Base-by-base conservation (phyloP, 2,888 invertebrate genomes). In the Callimorpha dominula region DNA sequence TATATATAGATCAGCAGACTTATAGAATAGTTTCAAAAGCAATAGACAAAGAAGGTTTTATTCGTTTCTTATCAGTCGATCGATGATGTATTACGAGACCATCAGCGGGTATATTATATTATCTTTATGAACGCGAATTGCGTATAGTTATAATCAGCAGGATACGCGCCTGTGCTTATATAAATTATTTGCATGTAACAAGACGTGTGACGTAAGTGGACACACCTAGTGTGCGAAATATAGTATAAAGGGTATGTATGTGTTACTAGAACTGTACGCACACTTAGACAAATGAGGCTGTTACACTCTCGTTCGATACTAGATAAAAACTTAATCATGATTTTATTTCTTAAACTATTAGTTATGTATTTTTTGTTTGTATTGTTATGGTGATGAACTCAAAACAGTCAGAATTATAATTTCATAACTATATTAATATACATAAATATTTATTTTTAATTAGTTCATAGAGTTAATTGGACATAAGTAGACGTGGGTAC, bases 401-500 rank as follows among this genome's bases (percentile, higher is more conserved):
- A 64, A 76, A 74, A 75, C 65, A 79, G 73, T 68, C 70, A 65
- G 74, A 76, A 78, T 77, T 75, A 71, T 78, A 77, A 78, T 78
- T 78, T 74, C 72, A 65, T 65, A 71, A 73, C 52, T 66, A 68
- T 63, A 63, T 69, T 69, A 49, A 62, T 69, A 69, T 63, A 31
- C 8, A 2, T 68, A 60, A 68, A 67, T 75, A 82, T 83, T 84
- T 84, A 81, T 78, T 76, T 80, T 84, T 86, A 87, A 86, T 87
- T 83, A 84, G 71, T 66, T 80, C 71, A 78, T 81, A 76, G 74
- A 84, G 80, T 81, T 81, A 87, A 86, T 87, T 84, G 80, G 69
- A 63, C 46, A 74, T 75, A 76, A 77, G 78, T 78, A 75, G 71
- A 42, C 46, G 69, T 63, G 60, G 69, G 78, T 81, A 77, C 74